Base-by-base conservation (phyloP, 2,888 invertebrate species). In the Dryadula phaetusa region DNA sequence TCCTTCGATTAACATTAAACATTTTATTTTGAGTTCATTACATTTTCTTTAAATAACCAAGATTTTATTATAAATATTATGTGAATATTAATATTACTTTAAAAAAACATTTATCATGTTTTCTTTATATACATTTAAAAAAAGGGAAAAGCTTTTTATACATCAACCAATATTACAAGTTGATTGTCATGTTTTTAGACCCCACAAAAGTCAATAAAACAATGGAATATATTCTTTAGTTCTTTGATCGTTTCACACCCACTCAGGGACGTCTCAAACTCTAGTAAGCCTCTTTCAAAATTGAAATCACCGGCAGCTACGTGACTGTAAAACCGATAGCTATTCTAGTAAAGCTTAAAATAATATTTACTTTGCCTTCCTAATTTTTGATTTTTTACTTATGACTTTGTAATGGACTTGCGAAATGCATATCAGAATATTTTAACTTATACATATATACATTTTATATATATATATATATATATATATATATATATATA, bases 251-350 rank as follows among this genome's bases (percentile, higher is more conserved):
- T 42, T 37, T 52, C 49, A 20, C 49, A 65, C 49, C 65, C 56
- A 42, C 20, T 25, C 20, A 74, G 75, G 81, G 81, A 79, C 78
- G 73, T 74, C 79, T 74, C 78, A 77, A 79, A 79, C 74, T 76
- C 78, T 80, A 76, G 79, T 79, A 79, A 80, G 77, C 78, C 79
- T 81, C 80, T 84, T 77, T 71, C 79, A 76, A 83, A 89, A 89
- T 88, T 86, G 88, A 89, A 89, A 90, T 87, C 85, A 85, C 84
- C 83, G 80, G 75, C 79, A 76, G 72, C 77, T 85, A 89, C 87
- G 89, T 90, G 90, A 88, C 86, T 87, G 83, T 85, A 86, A 83
- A 83, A 84, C 83, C 83, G 81, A 80, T 82, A 82, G 77, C 79
- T 83, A 82, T 83, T 82, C 79, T 78, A 83, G 79, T 78, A 83